Base-by-base conservation (phyloP, 2,888 invertebrate species). In the Drosophila falleni region DNA sequence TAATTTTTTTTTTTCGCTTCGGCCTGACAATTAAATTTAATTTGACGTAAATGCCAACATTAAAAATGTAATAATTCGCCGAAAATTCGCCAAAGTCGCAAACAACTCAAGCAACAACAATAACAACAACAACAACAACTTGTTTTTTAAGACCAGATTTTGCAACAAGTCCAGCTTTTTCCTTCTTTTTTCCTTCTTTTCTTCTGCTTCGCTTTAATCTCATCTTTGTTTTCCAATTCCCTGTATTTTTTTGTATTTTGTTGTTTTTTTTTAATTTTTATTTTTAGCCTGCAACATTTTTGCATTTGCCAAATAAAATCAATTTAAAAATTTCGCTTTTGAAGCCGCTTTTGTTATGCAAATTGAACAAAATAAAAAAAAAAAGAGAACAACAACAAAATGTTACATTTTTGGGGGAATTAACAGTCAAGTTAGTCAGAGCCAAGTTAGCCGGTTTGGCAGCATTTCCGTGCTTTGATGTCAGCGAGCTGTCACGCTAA, bases 41-140 rank as follows among this genome's bases (percentile, higher is more conserved):
- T 90, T 88, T 90, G 89, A 90, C 91, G 82, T 81, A 89, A 91
- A 90, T 91, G 90, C 86, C 89, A 86, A 84, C 81, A 87, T 89
- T 89, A 73, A 85, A 82, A 86, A 77, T 89, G 89, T 81, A 87
- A 90, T 90, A 91, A 90, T 89, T 89, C 84, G 74, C 77, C 76
- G 49, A 74, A 75, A 81, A 44, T 13, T 39, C 46, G 37, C 16
- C 26, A 49, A 49, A 44, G 77, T 73, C 73, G 72, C 73, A 67
- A 73, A 71, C 75, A 71, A 76, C 59, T 35, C 44, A 64, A 55
- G 23, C 50, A 33, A 42, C 16, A 62, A 62, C n/a, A 41, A 70
- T 33, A 29, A 50, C 26, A n/a, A 15, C 15, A 10, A 5, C 29
- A 49, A 49, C 50, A 50, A 50, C 50, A 50, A 50, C 50, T 50